Evolutionary conservation across 1,140 invertebrate genomes (phyloP).

Genomic region (Calycopis cecrops): DNA sequence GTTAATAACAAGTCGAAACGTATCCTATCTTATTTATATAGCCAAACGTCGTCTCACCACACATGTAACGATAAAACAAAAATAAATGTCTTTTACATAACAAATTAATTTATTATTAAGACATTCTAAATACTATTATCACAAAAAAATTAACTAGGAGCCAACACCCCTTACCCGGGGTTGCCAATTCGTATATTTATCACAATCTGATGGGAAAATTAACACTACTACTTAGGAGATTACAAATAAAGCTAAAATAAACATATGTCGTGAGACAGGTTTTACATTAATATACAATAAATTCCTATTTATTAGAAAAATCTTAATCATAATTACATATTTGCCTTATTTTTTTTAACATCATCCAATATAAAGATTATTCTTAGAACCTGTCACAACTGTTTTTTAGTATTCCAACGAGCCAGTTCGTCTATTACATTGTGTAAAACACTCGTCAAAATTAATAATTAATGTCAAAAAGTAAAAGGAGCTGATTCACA

Average conservation of each 20-base stretch:
- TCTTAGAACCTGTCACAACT: conserved; percentile 29
- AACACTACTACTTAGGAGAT: conserved; percentile 54
- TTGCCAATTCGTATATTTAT: conserved; percentile 39
- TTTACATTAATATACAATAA: conserved; percentile 28
- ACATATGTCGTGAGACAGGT: conserved; percentile 72
- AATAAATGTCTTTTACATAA: conserved; percentile 46
- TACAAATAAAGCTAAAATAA: conserved; percentile 38
- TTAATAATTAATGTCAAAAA: conserved; percentile 8
- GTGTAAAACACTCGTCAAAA: conserved; percentile 17
- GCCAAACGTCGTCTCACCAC: conserved; percentile 72
- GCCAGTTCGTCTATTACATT: conserved; percentile 15
- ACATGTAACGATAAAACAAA: conserved; percentile 61
- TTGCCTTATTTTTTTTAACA: neutral
- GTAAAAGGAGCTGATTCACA: conserved; percentile 25
- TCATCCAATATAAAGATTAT: conserved; percentile 11
- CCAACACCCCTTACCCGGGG: conserved; percentile 30
- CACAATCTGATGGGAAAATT: conserved; percentile 68
- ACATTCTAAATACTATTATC: conserved; percentile 69
- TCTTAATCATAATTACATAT: neutral
- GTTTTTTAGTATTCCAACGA: neutral
- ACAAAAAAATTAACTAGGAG: conserved; percentile 63
- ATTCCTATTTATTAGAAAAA: neutral
- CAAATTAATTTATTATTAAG: conserved; percentile 33
- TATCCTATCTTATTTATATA: conserved; percentile 46
- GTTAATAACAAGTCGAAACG: conserved; percentile 46